Percentiles rank a stretch among this genome's conserved stretches.
Evolutionary conservation across 2,797 vertebrate genomes (phyloP).

Genomic region (Strix occidentalis): DNA sequence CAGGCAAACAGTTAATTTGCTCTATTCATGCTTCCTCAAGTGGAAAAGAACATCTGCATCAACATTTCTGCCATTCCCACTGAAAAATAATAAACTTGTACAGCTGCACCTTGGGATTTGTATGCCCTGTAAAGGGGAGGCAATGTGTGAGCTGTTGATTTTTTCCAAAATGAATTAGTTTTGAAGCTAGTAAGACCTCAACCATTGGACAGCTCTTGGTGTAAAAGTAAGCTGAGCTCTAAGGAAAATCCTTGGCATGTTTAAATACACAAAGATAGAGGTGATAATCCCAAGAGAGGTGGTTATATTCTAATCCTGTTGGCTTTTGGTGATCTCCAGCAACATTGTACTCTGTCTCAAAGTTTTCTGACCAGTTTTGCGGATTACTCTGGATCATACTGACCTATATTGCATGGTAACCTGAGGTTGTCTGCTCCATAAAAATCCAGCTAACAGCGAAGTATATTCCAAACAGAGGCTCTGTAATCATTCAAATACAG

Average conservation of each 20-base stretch:
- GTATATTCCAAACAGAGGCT: background rate
- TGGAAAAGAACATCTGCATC: constrained; percentile 39
- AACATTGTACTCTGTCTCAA: background rate
- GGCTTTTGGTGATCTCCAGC: background rate
- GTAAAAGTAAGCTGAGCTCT: background rate
- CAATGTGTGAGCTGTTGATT: background rate
- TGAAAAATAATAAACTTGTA: background rate
- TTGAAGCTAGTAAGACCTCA: background rate
- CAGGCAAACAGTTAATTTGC: background rate
- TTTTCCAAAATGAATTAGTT: background rate
- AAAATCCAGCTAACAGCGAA: background rate
- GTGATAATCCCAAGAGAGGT: background rate
- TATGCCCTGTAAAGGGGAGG: background rate
- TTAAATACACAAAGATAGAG: background rate
- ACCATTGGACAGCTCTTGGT: background rate
- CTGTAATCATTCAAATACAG: background rate
- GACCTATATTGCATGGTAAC: background rate
- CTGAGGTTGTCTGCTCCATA: background rate
- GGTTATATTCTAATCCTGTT: background rate
- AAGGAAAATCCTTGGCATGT: background rate
- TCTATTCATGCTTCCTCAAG: background rate
- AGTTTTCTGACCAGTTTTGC: background rate
- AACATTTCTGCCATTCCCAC: background rate
- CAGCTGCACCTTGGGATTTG: background rate
- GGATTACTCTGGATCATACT: background rate